Conservation (phyloP, 1,140 invertebrate genomes). For the Acromyrmex echinatior region DNA sequence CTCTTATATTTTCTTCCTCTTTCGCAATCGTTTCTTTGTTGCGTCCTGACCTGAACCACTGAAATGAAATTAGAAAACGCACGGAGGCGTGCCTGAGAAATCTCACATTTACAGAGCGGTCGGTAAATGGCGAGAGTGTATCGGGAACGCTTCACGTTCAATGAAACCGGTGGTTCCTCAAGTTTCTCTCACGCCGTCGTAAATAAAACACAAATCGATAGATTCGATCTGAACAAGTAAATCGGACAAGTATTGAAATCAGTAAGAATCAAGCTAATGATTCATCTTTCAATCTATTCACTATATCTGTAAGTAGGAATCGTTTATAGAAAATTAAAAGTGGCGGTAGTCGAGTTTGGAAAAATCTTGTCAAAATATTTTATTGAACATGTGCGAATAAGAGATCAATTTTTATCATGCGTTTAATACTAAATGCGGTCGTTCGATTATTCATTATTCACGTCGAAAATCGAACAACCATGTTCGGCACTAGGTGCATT, state of each 20-base stretch:
- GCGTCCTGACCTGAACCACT: conserved; percentile 4
- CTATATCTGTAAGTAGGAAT: neutral
- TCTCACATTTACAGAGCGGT: conserved; percentile 81
- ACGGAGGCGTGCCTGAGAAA: conserved; percentile 71
- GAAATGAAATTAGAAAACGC: neutral
- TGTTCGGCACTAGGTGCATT: neutral
- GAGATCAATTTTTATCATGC: neutral
- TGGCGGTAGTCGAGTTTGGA: neutral
- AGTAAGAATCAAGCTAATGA: neutral
- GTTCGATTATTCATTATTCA: conserved; percentile 7
- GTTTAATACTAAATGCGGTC: neutral
- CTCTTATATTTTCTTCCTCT: neutral
- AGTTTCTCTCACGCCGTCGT: neutral
- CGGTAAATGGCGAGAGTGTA: conserved; percentile 80
- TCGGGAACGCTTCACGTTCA: conserved; percentile 38
- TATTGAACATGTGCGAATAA: neutral
- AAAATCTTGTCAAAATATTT: neutral
- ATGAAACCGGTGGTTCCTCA: neutral
- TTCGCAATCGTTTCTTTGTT: neutral
- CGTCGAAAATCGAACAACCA: neutral
- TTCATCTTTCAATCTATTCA: neutral
- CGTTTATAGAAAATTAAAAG: neutral
- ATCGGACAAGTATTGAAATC: neutral
- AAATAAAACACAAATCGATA: conserved; percentile 2
- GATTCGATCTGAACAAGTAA: neutral